Percentiles rank a stretch among this genome's conserved stretches.
These are phyloP conservation scores for Patagioenas fasciata DNA, from an alignment of 2,113 vertebrate genomes.

Conservation along the genomic window DNA sequence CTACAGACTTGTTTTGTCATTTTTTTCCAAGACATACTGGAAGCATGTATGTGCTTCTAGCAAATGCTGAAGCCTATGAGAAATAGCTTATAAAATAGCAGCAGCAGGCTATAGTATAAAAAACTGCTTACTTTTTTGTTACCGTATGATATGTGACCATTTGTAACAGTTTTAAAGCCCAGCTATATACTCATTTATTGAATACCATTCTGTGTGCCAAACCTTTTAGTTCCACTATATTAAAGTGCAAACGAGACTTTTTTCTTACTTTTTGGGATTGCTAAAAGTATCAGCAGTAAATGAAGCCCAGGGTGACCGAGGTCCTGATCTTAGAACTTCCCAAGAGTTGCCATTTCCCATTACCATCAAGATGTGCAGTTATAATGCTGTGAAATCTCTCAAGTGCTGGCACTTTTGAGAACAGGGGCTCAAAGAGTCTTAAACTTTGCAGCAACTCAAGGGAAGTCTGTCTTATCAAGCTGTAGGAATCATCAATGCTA, in stretches of 20 bases:
- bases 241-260: neutral
- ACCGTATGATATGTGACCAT: neutral
- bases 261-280: neutral
- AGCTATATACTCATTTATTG: neutral
- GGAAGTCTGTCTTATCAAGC: neutral
- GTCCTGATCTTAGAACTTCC: neutral
- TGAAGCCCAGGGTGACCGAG: conserved; percentile 43
- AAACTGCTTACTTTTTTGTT: neutral
- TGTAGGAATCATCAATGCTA: neutral
- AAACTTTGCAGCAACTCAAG: neutral
- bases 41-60: neutral
- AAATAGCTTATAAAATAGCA: neutral
- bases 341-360: neutral
- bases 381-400: neutral
- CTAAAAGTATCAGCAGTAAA: conserved; percentile 3
- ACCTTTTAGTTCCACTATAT: conserved; percentile 35
- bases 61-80: neutral
- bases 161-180: conserved; percentile 32
- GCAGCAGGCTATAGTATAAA: neutral
- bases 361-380: neutral
- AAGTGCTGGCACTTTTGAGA: neutral
- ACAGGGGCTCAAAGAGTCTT: neutral
- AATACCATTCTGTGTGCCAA: conserved; percentile 22
- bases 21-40: neutral
- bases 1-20: neutral